phyloP scores from a whole-genome alignment of 1,140 invertebrate species.

The Microvelia longipes region DNA sequence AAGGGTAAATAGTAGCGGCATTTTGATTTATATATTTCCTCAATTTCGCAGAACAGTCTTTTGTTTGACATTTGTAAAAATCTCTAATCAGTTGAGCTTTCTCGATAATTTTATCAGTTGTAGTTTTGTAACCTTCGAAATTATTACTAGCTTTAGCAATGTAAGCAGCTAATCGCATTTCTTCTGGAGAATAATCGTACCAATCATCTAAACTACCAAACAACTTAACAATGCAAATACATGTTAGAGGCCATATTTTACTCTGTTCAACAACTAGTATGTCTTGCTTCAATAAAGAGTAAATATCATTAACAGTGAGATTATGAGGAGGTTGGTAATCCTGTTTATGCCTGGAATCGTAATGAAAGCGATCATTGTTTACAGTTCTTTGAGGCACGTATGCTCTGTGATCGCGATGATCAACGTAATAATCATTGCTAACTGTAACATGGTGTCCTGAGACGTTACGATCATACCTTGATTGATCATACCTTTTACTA shows the following conservation, averaged over 20 bases:
- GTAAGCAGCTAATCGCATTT: constrained; percentile 13
- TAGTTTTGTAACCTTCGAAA: constrained; percentile 6
- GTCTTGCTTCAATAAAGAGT: not conserved
- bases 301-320: too few species aligned
- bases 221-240: constrained; percentile 6
- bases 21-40: not conserved
- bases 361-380: too few species aligned
- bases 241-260: constrained; percentile 15
- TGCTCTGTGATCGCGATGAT: too few species aligned
- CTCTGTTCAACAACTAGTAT: not conserved
- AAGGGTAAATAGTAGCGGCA: not conserved
- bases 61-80: not conserved
- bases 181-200: constrained; percentile 15
- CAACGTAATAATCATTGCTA: not conserved
- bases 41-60: not conserved
- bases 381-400: too few species aligned
- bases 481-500: not conserved
- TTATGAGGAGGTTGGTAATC: too few species aligned
- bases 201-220: constrained; percentile 11
- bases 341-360: too few species aligned
- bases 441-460: not conserved
- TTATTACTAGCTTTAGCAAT: constrained; percentile 4
- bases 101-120: not conserved
- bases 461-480: not conserved
- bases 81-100: not conserved